Conservation (phyloP, 64 coral and sea anemone species). For the Actinia equina region DNA sequence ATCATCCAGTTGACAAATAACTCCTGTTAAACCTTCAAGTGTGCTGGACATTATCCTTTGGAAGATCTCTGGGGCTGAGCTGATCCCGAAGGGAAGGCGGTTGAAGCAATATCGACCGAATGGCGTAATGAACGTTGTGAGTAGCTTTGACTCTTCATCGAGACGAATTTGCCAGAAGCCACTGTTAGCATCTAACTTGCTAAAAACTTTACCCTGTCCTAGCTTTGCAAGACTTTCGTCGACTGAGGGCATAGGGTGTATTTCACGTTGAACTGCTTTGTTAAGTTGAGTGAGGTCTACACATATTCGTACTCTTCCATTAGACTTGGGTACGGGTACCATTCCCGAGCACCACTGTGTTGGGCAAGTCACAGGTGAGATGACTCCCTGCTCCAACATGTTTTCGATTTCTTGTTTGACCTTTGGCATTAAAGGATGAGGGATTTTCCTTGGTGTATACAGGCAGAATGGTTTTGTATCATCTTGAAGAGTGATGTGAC, state of each 20-base stretch:
- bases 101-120: slow-evolving; percentile 36
- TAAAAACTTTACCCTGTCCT: slow-evolving; percentile 17
- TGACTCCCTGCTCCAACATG: slow-evolving; percentile 24
- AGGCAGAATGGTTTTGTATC: slow-evolving; percentile 46
- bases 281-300: slow-evolving; percentile 34
- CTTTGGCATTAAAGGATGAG: slow-evolving; percentile 49
- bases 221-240: slow-evolving; percentile 20
- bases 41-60: slow-evolving; percentile 21
- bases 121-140: slow-evolving; percentile 19
- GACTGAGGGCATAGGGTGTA: slow-evolving; percentile 36
- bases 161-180: slow-evolving; percentile 18
- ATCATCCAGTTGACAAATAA: slow-evolving; percentile 34
- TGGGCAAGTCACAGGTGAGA: slow-evolving; percentile 24
- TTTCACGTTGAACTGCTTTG: slow-evolving; percentile 26
- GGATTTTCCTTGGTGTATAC: slow-evolving; percentile 55
- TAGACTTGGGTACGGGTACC: slow-evolving; percentile 22
- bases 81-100: slow-evolving; percentile 20
- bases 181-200: slow-evolving; percentile 26
- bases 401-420: not conserved
- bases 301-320: slow-evolving; percentile 24
- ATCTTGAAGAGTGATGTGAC: slow-evolving; percentile 53
- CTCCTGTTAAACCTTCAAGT: not conserved
- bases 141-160: slow-evolving; percentile 29
- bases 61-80: slow-evolving; percentile 27
- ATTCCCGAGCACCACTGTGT: slow-evolving; percentile 39